Evolutionary conservation across 2,888 invertebrate species (phyloP).

Genomic region (Lochmaea capreae): DNA sequence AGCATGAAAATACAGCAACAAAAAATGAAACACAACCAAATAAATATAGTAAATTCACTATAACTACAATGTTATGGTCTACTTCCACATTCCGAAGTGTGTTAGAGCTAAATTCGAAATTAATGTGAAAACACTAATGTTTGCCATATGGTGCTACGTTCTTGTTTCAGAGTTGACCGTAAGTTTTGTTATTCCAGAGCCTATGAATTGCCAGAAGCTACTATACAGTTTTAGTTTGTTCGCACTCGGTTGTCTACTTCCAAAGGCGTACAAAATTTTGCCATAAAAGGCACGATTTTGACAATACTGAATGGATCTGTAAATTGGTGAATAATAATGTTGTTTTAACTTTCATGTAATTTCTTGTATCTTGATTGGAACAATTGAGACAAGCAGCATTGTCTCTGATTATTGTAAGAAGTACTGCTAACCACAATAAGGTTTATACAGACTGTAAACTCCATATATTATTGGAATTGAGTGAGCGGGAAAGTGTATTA

Average conservation of each 20-base stretch:
- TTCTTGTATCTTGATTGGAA: too few species aligned
- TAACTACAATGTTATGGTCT: constrained; percentile 7
- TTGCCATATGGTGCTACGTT: constrained; percentile 38
- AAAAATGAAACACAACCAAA: background rate
- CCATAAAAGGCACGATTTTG: background rate
- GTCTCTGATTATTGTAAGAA: too few species aligned
- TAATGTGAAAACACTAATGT: constrained; percentile 42
- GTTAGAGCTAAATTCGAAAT: constrained; percentile 32
- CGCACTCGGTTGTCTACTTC: background rate
- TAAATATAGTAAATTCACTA: constrained; percentile 2
- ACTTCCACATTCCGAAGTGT: constrained; percentile 2
- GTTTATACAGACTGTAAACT: too few species aligned
- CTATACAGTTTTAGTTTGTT: constrained; percentile 7
- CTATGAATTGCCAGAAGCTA: constrained; percentile 39
- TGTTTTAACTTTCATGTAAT: too few species aligned
- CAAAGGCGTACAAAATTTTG: background rate
- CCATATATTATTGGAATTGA: too few species aligned
- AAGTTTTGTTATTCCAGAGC: constrained; percentile 39
- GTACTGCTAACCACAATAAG: too few species aligned
- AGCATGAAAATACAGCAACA: background rate
- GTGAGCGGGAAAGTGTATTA: too few species aligned
- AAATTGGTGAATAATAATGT: too few species aligned
- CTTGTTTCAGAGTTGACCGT: constrained; percentile 41
- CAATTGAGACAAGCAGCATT: too few species aligned
- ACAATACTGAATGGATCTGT: too few species aligned